Conservation (phyloP, 2,888 invertebrate species). For the Heliconius cydno region DNA sequence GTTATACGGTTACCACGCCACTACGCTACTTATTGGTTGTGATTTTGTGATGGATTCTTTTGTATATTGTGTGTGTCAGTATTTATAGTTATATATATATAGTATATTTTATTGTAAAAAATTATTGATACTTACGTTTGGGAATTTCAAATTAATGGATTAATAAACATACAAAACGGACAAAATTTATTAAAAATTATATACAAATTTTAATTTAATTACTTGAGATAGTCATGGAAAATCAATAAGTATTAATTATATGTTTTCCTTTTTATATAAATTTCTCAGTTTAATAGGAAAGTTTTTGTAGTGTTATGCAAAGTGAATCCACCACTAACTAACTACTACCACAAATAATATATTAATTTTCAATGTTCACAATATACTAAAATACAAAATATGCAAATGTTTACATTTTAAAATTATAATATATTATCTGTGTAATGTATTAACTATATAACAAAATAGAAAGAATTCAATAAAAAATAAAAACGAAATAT, state of each 20-base stretch:
- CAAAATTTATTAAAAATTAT: not conserved
- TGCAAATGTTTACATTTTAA: not conserved
- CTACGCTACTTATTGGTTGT: constrained; percentile 11
- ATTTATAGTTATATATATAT: not conserved
- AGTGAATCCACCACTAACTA: constrained; percentile 17
- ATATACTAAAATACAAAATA: not conserved
- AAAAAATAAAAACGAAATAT: not conserved
- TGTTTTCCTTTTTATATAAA: not conserved
- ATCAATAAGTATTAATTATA: not conserved
- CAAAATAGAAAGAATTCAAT: constrained; percentile 1
- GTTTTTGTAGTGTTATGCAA: not conserved
- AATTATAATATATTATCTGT: constrained; percentile 13
- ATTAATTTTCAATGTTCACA: not conserved
- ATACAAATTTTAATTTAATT: not conserved
- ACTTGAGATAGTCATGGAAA: not conserved
- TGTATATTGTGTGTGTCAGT: not conserved
- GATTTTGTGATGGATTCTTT: not conserved
- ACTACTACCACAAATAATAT: constrained; percentile 15
- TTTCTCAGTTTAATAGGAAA: not conserved
- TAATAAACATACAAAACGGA: too few species aligned
- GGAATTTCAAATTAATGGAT: too few species aligned
- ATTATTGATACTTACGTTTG: too few species aligned
- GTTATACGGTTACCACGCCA: constrained; percentile 58
- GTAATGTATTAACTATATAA: not conserved
- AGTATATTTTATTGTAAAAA: not conserved